Evolutionary conservation across 2,888 invertebrate species (phyloP), one percentile per base, ranked within the genome.

Genomic region (Amblyjoppa fuscipennis): DNA sequence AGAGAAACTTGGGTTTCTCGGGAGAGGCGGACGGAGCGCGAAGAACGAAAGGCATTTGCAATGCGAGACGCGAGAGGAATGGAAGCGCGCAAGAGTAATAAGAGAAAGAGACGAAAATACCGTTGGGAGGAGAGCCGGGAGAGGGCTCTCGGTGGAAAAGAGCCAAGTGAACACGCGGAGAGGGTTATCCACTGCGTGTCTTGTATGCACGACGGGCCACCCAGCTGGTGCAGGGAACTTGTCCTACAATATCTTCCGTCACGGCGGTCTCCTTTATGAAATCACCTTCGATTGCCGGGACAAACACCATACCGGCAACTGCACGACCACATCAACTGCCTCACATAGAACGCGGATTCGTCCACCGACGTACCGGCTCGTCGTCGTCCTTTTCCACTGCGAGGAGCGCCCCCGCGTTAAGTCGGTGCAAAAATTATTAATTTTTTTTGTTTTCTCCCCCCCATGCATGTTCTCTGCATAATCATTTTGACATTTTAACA

Each of bases 191-290:
- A 71, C 61, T 70, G 80, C 75, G 73, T 82, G 86, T 87, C 87
- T 82, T 77, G 78, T 88, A 88, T 87, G 85, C 88, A 89, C 89
- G 89, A 89, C 88, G 91, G 92, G 91, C 93, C 92, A 93, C 92
- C 93, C 93, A 92, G 90, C 90, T 90, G 90, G 91, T 90, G 91
- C 91, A 90, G 91, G 88, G 92, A 91, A 93, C 92, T 93, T 93
- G 93, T 93, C 92, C 91, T 92, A 93, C 93, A 93, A 93, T 93
- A 93, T 93, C 92, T 93, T 93, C 93, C 92, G 92, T 93, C 93
- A 92, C 92, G 93, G 93, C 93, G 93, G 93, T 89, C 91, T 91
- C 93, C 93, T 93, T 93, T 93, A 93, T 92, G 92, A 92, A 92
- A 93, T 93, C 92, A 92, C 92, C 92, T 91, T 88, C 89, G 91